Conservation (phyloP, 2,888 invertebrate genomes). For the Chrysolina oricalcia region DNA sequence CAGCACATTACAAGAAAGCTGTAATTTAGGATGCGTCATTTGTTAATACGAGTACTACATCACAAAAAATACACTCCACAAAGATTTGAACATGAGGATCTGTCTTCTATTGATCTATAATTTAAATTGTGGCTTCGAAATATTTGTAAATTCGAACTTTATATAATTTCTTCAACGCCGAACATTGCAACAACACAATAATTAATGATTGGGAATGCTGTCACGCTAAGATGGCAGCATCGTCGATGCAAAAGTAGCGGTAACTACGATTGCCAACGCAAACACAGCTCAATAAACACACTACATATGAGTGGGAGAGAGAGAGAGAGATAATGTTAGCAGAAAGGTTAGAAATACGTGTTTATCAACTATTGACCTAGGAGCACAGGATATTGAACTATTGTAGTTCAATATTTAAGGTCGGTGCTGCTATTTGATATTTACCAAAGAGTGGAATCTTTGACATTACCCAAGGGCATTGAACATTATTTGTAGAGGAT, state of each 20-base stretch:
- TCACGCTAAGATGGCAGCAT: constrained; percentile 5
- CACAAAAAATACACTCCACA: not conserved
- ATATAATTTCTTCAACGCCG: not conserved
- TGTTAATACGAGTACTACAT: not conserved
- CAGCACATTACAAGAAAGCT: constrained; percentile 9
- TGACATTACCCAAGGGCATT: too few relatives aligned
- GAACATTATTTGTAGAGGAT: too few relatives aligned
- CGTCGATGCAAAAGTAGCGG: not conserved
- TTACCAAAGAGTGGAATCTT: too few relatives aligned
- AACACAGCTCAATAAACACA: too few relatives aligned
- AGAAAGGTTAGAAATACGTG: too few relatives aligned
- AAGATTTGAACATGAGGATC: too few relatives aligned
- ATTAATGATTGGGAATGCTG: not conserved
- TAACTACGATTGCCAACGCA: not conserved
- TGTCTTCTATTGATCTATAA: not conserved
- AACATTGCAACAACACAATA: not conserved
- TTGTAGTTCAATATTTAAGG: too few relatives aligned
- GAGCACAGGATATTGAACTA: too few relatives aligned
- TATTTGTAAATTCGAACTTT: constrained; percentile 10
- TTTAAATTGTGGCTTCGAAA: not conserved
- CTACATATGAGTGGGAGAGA: too few relatives aligned
- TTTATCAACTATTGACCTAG: too few relatives aligned
- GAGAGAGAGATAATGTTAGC: too few relatives aligned
- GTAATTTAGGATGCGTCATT: constrained; percentile 29
- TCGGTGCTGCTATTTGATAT: too few relatives aligned